Base-by-base conservation (phyloP, 2,113 vertebrate species). In the Ancistrus triradiatus region DNA sequence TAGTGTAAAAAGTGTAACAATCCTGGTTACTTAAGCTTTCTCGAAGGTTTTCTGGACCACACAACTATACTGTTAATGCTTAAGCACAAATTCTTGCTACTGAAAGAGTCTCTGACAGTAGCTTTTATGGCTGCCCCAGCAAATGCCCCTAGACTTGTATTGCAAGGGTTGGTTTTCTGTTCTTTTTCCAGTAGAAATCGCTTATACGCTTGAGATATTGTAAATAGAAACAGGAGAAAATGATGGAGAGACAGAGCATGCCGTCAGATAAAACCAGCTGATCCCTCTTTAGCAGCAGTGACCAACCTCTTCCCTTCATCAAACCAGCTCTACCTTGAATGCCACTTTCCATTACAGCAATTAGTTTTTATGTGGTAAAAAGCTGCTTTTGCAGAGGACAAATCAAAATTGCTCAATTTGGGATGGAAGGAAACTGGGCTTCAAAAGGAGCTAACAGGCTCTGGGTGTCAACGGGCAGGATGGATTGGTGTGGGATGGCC, bases 391-490 rank as follows among this genome's bases (percentile, higher is more conserved):
- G 59, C 31, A 61, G 33, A 4, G 19, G 42, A 63, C 70, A 56
- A 76, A 76, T 78, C 61, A 49, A 74, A 78, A 73, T 71, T 68
- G 64, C 37, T 70, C 61, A 56, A 66, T 76, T 75, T 60, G 48
- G 31, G 62, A 69, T 46, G 48, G 50, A 61, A 73, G 59, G 59
- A 63, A 72, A 77, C 68, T 63, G 56, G 57, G 63, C 37, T 59
- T 47, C 75, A 71, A 73, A 59, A 73, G 61, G 74, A 70, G 53
- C 64, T 73, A 75, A 68, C 72, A 77, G 68, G 70, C 70, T 70
- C 47, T 49, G 66, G 68, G 73, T 75, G 74, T 77, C 77, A 81
- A 59, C 53, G 65, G 59, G 68, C 61, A 70, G 69, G 63, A 74
- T 68, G 69, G 60, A 76, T 70, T 67, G 73, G 33, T 62, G 55